Evolutionary conservation across 2,113 vertebrate genomes (phyloP).

Genomic region (Rattus rattus): DNA sequence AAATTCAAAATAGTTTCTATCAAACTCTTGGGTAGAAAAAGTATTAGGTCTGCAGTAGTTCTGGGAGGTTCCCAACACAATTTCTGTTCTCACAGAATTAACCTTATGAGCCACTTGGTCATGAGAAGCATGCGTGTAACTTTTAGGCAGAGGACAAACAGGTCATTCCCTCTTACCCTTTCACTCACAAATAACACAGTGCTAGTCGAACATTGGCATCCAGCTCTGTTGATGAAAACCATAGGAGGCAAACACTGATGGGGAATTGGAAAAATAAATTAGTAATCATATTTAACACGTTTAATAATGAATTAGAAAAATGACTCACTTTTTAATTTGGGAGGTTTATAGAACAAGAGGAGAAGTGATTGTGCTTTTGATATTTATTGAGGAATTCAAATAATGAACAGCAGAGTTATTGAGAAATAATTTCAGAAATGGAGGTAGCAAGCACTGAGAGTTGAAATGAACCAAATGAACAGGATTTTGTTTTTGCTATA

Average conservation of each 20-base stretch:
- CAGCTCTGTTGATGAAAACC: neutral
- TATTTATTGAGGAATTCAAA: conserved; percentile 45
- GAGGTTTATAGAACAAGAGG: neutral
- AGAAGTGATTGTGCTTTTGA: conserved; percentile 49
- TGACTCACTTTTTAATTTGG: conserved; percentile 38
- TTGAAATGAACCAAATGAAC: neutral
- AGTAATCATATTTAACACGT: neutral
- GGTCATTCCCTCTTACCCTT: neutral
- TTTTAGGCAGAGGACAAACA: neutral
- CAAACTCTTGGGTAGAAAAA: neutral
- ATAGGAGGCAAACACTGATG: conserved; percentile 22
- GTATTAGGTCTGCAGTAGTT: neutral
- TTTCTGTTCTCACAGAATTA: conserved; percentile 18
- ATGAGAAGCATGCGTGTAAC: neutral
- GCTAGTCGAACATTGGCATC: neutral
- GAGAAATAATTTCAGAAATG: conserved; percentile 48
- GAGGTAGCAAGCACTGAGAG: neutral
- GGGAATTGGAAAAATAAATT: conserved; percentile 58
- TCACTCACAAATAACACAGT: neutral
- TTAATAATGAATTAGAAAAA: neutral
- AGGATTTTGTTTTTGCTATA: neutral
- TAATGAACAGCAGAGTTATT: conserved; percentile 9
- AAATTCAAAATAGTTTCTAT: conserved; percentile 17
- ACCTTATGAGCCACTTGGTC: neutral
- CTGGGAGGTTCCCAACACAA: neutral